These are phyloP conservation scores for Oostethus manadensis DNA, from an alignment of 2,113 vertebrate species.

Conservation along the genomic window DNA sequence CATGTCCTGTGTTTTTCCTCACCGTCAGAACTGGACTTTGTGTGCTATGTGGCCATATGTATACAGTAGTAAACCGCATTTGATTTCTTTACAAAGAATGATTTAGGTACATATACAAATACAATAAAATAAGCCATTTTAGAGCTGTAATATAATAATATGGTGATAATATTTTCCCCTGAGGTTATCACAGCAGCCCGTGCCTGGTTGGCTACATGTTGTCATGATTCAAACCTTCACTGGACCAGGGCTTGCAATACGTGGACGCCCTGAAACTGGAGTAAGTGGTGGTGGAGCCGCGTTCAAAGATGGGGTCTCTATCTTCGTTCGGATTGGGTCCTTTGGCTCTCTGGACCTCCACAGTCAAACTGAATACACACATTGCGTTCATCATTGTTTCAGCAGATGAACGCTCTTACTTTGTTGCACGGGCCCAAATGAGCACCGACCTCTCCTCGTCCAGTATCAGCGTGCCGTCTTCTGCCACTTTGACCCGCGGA, in stretches of 20 bases:
- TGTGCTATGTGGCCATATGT: too few species aligned
- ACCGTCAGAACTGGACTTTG: too few species aligned
- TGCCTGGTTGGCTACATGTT: not conserved
- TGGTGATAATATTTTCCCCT: too few species aligned
- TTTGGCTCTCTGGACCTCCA: constrained; percentile 87
- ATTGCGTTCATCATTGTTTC: too few species aligned
- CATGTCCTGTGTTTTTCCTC: too few species aligned
- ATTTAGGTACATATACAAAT: too few species aligned
- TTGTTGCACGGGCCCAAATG: not conserved
- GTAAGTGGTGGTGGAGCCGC: constrained; percentile 95
- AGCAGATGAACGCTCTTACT: not conserved
- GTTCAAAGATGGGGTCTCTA: constrained; percentile 94
- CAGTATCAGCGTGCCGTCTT: constrained; percentile 94
- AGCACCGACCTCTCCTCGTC: constrained; percentile 89
- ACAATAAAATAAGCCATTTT: too few species aligned
- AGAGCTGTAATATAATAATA: too few species aligned
- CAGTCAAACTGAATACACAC: constrained; percentile 81
- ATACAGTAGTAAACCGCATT: too few species aligned
- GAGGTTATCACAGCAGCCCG: too few species aligned
- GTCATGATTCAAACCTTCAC: constrained; percentile 73
- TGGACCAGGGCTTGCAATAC: constrained; percentile 91
- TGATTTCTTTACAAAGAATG: too few species aligned
- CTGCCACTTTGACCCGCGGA: constrained; percentile 93
- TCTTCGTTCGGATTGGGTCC: constrained; percentile 83
- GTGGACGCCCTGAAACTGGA: constrained; percentile 89